Base-by-base conservation (phyloP, 2,113 vertebrate genomes). In the Syngnathus scovelli region DNA sequence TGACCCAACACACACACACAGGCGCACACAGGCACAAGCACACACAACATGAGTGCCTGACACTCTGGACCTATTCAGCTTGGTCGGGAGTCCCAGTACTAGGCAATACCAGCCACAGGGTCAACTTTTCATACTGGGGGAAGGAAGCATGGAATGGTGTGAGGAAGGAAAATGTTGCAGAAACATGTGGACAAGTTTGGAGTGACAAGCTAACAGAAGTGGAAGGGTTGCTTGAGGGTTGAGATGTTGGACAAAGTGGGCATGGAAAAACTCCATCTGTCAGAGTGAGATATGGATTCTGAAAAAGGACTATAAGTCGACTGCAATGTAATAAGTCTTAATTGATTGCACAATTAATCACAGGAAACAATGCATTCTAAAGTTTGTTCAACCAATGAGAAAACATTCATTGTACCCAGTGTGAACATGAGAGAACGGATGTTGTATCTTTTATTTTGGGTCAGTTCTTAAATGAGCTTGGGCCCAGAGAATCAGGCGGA, bases 31-130 rank as follows among this genome's bases (percentile, higher is more conserved):
- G 65, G 55, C 61, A 78, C 71, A 75, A 62, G 55, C 61, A 65
- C 66, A 74, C 54, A 54, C 37, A 39, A 43, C 39, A 54, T 36
- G 60, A 63, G 75, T 67, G 60, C 76, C 66, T 72, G n/a, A 70
- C 68, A 75, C 67, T 21, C 37, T 44, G 71, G 79, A 67, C 66
- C 85, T 74, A 73, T 81, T 81, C 76, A 78, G 74, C 79, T 54
- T 59, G 84, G 74, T 59, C 76, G 61, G 64, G 71, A 69, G 78
- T 74, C 75, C 72, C 78, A 59, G 89, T 87, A 88, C 89, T 72
- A 87, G 83, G 83, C 79, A 82, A 78, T 75, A 84, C 88, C 84
- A 87, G 82, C 75, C 83, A 74, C 72, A 76, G 83, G 85, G 86
- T 88, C 81, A 85, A 69, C 71, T 33, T 79, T 75, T 76, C 67